Conservation (phyloP, 2,888 invertebrate species). For the Hofmannophila pseudospretella region DNA sequence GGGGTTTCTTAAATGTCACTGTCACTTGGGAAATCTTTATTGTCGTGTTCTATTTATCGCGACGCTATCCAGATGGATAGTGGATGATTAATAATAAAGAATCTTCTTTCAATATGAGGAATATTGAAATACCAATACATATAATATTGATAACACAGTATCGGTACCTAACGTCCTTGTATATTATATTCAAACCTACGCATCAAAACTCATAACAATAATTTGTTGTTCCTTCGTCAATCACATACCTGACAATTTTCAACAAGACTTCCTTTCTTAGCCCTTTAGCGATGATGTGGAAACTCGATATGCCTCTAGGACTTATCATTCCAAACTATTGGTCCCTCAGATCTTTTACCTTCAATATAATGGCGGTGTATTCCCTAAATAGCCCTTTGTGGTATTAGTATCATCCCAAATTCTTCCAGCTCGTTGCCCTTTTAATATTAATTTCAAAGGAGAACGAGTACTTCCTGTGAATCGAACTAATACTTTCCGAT, state of each 20-base stretch:
- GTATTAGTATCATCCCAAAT: neutral
- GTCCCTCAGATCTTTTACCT: neutral
- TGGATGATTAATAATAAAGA: no score
- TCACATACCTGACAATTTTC: neutral
- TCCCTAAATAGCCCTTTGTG: neutral
- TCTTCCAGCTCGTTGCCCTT: neutral
- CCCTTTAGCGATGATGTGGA: neutral
- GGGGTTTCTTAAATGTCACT: no score
- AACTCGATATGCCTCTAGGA: constrained; percentile 62
- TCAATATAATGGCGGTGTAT: neutral
- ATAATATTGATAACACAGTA: no score
- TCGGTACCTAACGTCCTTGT: no score
- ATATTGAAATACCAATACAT: no score
- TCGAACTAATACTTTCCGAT: neutral
- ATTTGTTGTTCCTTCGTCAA: neutral
- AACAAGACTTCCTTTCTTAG: neutral
- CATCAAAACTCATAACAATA: neutral
- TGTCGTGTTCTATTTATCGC: no score
- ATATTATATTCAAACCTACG: no score
- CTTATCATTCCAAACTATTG: neutral
- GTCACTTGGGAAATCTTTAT: no score
- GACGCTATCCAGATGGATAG: no score
- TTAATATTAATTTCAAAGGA: neutral
- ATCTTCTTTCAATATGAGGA: no score
- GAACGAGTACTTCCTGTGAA: neutral